A percentile compares a stretch with the other conserved stretches of the same genome.
These are phyloP conservation scores for Procambarus clarkii DNA, from an alignment of 1,140 invertebrate genomes.

Conservation along the genomic window DNA sequence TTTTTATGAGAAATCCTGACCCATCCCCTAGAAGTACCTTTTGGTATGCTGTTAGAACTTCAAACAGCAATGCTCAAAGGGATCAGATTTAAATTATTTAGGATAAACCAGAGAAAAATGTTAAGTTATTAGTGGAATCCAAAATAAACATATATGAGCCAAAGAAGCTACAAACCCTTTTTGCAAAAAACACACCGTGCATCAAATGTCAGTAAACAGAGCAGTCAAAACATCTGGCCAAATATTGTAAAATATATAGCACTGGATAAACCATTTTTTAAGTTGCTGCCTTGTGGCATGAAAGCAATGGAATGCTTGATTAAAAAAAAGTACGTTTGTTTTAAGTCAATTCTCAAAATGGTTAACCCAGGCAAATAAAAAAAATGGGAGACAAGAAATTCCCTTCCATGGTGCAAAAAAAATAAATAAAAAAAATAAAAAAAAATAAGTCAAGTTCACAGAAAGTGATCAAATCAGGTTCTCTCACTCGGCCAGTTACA, in stretches of 20 bases:
- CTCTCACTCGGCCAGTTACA: slow-evolving; percentile 67
- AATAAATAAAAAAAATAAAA: slow-evolving; percentile 41
- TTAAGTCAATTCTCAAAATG: slow-evolving; percentile 39
- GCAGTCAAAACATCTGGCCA: slow-evolving; percentile 68
- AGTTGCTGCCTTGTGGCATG: slow-evolving; percentile 18
- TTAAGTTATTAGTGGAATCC: slow-evolving; percentile 69
- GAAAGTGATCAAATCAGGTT: slow-evolving; percentile 67
- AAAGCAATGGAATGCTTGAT: slow-evolving; percentile 21
- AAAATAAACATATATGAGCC: slow-evolving; percentile 71
- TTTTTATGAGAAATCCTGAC: slow-evolving; percentile 68
- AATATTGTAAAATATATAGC: slow-evolving; percentile 64
- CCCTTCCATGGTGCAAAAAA: slow-evolving; percentile 72
- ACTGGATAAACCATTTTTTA: slow-evolving; percentile 61
- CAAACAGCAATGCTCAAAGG: slow-evolving; percentile 65
- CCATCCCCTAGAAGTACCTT: slow-evolving; percentile 62
- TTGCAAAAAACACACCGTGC: slow-evolving; percentile 73
- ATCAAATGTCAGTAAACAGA: slow-evolving; percentile 72
- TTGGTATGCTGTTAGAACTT: slow-evolving; percentile 57
- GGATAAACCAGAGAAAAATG: slow-evolving; percentile 64
- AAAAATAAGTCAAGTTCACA: slow-evolving; percentile 61
- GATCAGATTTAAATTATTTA: slow-evolving; percentile 49
- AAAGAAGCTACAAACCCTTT: slow-evolving; percentile 73
- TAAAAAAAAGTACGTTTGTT: slow-evolving; percentile 5
- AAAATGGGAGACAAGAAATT: slow-evolving; percentile 67
- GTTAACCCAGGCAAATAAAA: slow-evolving; percentile 62